Percentiles rank a stretch among this genome's conserved stretches.
These are phyloP conservation scores for Oophaga pumilio DNA, from an alignment of 2,113 vertebrate genomes.

Conservation along the genomic window DNA sequence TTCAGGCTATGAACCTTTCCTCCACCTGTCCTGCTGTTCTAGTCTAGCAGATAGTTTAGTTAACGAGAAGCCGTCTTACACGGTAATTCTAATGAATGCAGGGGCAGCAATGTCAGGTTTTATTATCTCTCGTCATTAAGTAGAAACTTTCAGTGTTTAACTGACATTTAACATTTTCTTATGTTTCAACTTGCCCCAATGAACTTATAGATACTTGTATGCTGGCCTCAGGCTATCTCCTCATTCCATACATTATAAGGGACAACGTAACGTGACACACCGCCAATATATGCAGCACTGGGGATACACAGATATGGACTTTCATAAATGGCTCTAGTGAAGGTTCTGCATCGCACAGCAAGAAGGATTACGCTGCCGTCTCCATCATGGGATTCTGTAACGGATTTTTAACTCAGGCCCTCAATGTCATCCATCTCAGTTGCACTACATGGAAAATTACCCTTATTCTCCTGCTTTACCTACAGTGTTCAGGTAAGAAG, in stretches of 20 bases:
- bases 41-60: neutral
- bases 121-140: neutral
- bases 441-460: neutral
- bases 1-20: neutral
- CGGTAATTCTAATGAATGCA: neutral
- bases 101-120: neutral
- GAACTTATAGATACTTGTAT: constrained; percentile 6
- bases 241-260: constrained; percentile 1
- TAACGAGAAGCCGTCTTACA: neutral
- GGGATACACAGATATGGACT: neutral
- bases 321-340: neutral
- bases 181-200: neutral
- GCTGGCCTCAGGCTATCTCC: neutral
- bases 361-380: neutral
- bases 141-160: neutral
- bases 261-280: neutral
- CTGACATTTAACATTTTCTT: neutral
- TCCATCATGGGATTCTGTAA: neutral
- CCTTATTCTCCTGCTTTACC: neutral
- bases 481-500: neutral
- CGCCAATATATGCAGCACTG: neutral
- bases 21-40: neutral
- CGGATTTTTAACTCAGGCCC: neutral
- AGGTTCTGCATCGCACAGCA: neutral
- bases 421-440: neutral